Base-by-base conservation (phyloP, 1,140 invertebrate genomes). In the Helicoverpa zea region DNA sequence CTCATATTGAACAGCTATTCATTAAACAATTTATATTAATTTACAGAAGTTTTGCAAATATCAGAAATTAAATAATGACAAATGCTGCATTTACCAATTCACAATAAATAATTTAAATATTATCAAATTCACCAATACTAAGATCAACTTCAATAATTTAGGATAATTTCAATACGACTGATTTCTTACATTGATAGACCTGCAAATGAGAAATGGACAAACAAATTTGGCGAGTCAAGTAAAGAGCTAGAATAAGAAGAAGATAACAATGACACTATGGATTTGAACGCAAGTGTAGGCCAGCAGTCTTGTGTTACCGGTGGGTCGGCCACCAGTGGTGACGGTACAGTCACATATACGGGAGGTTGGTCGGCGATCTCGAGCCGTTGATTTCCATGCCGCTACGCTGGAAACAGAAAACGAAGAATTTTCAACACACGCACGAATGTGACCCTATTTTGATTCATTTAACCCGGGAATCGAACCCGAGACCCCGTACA, bases 271-370 rank as follows among this genome's bases (percentile, higher is more conserved):
- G 35, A 29, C 68, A 72, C 68, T 30, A 72, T 52, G n/a, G 68
- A 72, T 72, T 72, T 68, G 43, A 59, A 74, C 35, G 30, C 47
- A 16, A 18, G 5, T 9, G 10, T 12, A 16, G 35, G 54, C 3
- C 47, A 66, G 49, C 61, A 54, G 63, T 77, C 68, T 56, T 68
- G 82, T 13, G 76, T 68, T 79, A 79, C 63, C 63, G 64, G 64
- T 79, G 64, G 63, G 47, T 86, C 81, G 83, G 82, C 87, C 72
- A 70, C 85, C 86, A 88, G 47, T 85, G 88, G 87, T 91, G 88
- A 78, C 73, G 83, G 68, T 88, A 83, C 72, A 89, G 92, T 94
- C 93, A 94, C 93, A 94, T 94, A 84, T 92, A 94, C 59, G 93
- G 93, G 2, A 94, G 85, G 75, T 93, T 93, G 1, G 91, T 94